Base-by-base conservation (phyloP, 1,140 invertebrate genomes). In the Coboldia fuscipes region DNA sequence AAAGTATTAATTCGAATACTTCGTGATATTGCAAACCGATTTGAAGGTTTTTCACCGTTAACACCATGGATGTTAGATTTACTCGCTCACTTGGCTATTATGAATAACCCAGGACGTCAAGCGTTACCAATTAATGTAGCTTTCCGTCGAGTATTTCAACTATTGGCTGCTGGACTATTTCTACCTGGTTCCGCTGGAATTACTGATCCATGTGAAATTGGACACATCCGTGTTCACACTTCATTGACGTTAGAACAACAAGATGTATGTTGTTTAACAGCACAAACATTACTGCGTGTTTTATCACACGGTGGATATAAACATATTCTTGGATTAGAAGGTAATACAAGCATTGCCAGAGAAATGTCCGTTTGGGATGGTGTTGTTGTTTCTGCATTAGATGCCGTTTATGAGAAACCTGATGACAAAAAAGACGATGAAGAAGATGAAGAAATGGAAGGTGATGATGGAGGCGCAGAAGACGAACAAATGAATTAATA, bases 31-130 rank as follows among this genome's bases (percentile, higher is more conserved):
- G 72, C 79, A 43, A 73, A 69, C 29, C 67, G 92, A 34, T 94
- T 90, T 58, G 70, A 86, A 42, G 88, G 89, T 3, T 72, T 97
- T 28, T 70, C 85, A 37, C 76, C 88, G 3, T 59, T 97, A 1
- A 86, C 81, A 8, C 84, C 92, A 2, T 97, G 92, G 93, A 90
- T 96, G 72, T 63, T 97, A 17, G 93, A 97, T 60, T 61, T 97
- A 12, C 60, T 97, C 43, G 86, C 89, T 2, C 90, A 97, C 57
- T 88, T 93, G 62, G 79, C 88, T 27, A 86, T 97, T 37, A 89
- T 96, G 76, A 93, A 92, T 56, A 96, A 94, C 58, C 86, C 88
- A 0, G 78, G 75, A 32, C 60, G 90, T 22, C 86, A 93, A 59
- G 86, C 90, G 2, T 56, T 97, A 30, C 76, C 90, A 1, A 78